A percentile compares a stretch with the other conserved stretches of the same genome.
These are phyloP conservation scores for Drosophila putrida DNA, from an alignment of 2,888 invertebrate genomes.

Conservation along the genomic window DNA sequence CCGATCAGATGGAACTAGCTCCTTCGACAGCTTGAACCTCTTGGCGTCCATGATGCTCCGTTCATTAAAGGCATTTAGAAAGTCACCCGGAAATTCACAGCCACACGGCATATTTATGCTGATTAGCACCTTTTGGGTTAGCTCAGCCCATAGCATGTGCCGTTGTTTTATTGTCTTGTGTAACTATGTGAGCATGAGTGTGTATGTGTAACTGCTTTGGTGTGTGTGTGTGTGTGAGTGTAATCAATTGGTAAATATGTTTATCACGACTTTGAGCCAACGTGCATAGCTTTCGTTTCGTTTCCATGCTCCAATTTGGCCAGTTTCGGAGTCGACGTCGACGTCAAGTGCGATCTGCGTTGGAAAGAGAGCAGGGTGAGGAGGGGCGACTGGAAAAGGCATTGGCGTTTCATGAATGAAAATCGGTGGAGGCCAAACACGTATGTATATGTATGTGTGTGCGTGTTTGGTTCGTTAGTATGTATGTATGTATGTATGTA, in stretches of 20 bases:
- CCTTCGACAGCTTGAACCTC: slow-evolving; percentile 17
- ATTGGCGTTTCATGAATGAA: slow-evolving; percentile 69
- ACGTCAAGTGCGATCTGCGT: not conserved
- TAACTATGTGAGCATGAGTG: slow-evolving; percentile 10
- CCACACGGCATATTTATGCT: slow-evolving; percentile 69
- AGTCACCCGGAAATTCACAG: slow-evolving; percentile 72
- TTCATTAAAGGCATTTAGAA: slow-evolving; percentile 64
- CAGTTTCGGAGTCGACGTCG: slow-evolving; percentile 12
- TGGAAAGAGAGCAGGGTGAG: not conserved
- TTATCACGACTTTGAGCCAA: slow-evolving; percentile 73
- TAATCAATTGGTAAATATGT: slow-evolving; percentile 80
- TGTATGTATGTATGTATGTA: slow-evolving; percentile 24
- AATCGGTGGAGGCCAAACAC: slow-evolving; percentile 29
- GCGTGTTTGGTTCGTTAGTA: slow-evolving; percentile 6
- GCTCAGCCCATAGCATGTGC: slow-evolving; percentile 48
- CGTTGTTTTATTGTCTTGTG: slow-evolving; percentile 21
- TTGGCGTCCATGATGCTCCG: slow-evolving; percentile 27
- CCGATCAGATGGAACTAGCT: slow-evolving; percentile 3
- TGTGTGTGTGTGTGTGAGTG: slow-evolving; percentile 58
- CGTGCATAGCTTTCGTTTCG: slow-evolving; percentile 61
- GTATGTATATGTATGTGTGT: not conserved
- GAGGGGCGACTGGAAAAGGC: not conserved
- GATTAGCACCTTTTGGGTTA: slow-evolving; percentile 73
- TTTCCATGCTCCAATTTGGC: slow-evolving; percentile 69
- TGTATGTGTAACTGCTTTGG: slow-evolving; percentile 23